A percentile compares a stretch with the other conserved stretches of the same genome.
Conservation (phyloP, 2,797 vertebrate genomes). For the Labeo calbasu region DNA sequence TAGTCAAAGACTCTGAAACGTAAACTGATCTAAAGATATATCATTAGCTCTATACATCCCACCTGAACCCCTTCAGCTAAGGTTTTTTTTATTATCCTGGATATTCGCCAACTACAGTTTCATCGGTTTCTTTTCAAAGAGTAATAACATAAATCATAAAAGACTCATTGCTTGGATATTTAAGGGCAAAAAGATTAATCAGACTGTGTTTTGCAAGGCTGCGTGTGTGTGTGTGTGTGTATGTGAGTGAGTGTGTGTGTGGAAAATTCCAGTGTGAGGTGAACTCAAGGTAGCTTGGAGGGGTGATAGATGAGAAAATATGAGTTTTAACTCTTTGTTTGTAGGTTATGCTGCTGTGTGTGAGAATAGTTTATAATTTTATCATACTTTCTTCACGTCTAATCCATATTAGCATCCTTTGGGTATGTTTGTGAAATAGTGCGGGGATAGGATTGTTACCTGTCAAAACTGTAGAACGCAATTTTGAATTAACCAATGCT, state of each 20-base stretch:
- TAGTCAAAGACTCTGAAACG: constrained; percentile 23
- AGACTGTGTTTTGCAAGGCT: constrained; percentile 53
- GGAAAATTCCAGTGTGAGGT: constrained; percentile 60
- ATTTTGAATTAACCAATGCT: background rate
- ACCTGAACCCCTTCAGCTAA: constrained; percentile 43
- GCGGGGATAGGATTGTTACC: background rate
- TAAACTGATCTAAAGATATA: constrained; percentile 46
- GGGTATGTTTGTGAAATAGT: background rate
- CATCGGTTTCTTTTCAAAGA: constrained; percentile 52
- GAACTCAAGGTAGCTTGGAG: constrained; percentile 50
- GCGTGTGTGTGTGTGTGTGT: background rate
- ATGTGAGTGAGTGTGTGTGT: constrained; percentile 43
- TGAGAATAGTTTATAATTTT: background rate
- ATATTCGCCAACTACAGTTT: constrained; percentile 53
- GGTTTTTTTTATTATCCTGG: constrained; percentile 53
- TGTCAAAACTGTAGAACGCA: background rate
- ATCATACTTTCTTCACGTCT: background rate
- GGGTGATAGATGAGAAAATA: constrained; percentile 9
- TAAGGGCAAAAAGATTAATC: constrained; percentile 62
- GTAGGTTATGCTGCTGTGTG: background rate
- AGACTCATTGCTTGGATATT: constrained; percentile 51
- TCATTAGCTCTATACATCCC: constrained; percentile 49
- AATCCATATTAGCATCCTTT: background rate
- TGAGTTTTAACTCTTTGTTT: constrained; percentile 30
- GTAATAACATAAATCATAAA: constrained; percentile 65